Evolutionary conservation across 2,113 vertebrate genomes (phyloP).

Genomic region (Antigone vipio): DNA sequence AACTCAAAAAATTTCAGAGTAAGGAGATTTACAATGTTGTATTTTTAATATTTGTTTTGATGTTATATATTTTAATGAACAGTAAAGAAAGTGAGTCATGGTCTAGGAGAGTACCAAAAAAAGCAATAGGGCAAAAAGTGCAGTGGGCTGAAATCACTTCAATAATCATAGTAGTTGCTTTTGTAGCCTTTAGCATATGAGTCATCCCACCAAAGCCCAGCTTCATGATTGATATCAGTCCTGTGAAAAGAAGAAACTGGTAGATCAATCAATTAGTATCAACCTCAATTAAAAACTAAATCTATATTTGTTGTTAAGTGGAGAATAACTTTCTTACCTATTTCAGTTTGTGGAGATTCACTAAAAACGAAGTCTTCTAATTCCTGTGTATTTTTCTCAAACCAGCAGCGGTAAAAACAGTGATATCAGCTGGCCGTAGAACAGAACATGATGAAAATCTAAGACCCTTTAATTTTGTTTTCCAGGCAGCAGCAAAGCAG

Average conservation of each 20-base stretch:
- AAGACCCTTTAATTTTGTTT: constrained; percentile 41
- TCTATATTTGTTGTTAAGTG: background rate
- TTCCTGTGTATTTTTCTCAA: background rate
- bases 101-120: background rate
- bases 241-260: background rate
- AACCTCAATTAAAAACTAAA: background rate
- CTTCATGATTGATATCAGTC: background rate
- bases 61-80: background rate
- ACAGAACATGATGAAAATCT: background rate
- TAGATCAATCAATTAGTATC: background rate
- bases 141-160: background rate
- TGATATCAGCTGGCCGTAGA: background rate
- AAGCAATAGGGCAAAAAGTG: background rate
- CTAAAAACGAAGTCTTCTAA: background rate
- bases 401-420: background rate
- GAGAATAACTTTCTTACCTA: background rate
- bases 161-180: background rate
- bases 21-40: background rate
- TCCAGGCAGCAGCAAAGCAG: constrained; percentile 60
- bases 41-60: background rate
- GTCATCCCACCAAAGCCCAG: background rate
- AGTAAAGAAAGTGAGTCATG: background rate
- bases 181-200: background rate
- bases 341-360: background rate
- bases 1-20: background rate